These are phyloP conservation scores for Hemicentrotus pulcherrimus DNA, from an alignment of 35 echinoderm and acorn worm genomes.

Conservation along the genomic window DNA sequence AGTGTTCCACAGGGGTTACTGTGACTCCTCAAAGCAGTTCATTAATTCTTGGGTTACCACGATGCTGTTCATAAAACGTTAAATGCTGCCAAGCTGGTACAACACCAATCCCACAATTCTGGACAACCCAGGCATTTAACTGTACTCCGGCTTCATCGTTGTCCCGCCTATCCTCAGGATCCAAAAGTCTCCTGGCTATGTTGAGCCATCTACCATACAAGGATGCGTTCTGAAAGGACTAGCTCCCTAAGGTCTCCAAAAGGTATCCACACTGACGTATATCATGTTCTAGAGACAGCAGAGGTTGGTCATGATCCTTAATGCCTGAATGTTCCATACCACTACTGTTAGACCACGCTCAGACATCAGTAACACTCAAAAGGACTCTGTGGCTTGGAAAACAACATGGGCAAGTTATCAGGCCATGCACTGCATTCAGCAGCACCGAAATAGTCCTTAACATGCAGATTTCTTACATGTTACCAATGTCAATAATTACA, in stretches of 20 bases:
- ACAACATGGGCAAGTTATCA: neutral
- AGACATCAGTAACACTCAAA: neutral
- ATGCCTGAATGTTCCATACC: neutral
- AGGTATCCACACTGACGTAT: neutral
- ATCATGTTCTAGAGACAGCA: neutral
- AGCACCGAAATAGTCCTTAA: neutral
- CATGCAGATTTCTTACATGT: neutral
- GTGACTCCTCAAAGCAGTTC: neutral
- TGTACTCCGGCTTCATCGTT: neutral
- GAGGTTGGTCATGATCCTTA: neutral
- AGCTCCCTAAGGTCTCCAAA: neutral
- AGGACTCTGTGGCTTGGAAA: neutral
- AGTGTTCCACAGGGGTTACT: neutral
- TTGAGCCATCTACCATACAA: slow-evolving; percentile 39
- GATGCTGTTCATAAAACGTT: neutral
- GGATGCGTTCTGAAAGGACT: neutral
- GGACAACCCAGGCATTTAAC: neutral
- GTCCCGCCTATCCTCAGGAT: neutral
- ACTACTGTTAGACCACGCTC: neutral
- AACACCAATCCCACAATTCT: neutral
- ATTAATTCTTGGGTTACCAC: neutral
- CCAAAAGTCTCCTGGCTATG: neutral
- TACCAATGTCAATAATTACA: too few relatives aligned
- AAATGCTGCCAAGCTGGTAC: neutral
- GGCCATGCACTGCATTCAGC: neutral